These are phyloP conservation scores for Clarias magur DNA, from an alignment of 2,113 vertebrate genomes.

Conservation along the genomic window DNA sequence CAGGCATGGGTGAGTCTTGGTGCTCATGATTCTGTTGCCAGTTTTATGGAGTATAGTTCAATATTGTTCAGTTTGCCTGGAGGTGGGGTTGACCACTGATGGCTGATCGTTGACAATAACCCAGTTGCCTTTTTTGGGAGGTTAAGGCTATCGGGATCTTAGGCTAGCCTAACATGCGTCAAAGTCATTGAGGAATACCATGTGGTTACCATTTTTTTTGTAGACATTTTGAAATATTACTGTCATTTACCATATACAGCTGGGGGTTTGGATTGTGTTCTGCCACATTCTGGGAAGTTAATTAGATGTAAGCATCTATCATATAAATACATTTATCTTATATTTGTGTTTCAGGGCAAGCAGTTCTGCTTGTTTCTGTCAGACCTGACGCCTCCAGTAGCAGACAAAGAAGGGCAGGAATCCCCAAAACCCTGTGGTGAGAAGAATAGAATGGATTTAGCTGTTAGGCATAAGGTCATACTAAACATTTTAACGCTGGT, in stretches of 20 bases:
- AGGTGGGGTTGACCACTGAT: no score
- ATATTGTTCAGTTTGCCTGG: no score
- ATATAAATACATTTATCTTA: background rate
- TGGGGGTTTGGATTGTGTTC: background rate
- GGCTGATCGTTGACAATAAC: background rate
- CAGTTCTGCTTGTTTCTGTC: background rate
- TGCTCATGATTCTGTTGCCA: no score
- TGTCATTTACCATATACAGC: background rate
- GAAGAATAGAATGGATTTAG: constrained; percentile 63
- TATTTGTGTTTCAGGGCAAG: background rate
- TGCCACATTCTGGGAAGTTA: background rate
- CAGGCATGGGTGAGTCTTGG: no score
- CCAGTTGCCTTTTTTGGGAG: background rate
- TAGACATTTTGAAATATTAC: background rate
- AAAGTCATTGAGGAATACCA: background rate
- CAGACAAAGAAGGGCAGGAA: constrained; percentile 47
- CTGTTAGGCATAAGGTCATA: constrained; percentile 55
- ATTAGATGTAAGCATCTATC: background rate
- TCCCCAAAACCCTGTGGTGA: constrained; percentile 62
- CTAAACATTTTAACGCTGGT: constrained; percentile 49
- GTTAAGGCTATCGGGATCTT: background rate
- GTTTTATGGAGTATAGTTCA: no score
- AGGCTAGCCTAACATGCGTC: background rate
- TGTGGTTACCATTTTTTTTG: background rate
- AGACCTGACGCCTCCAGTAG: constrained; percentile 31